Percentiles rank a stretch among this genome's conserved stretches.
Conservation (phyloP, 1,140 invertebrate species). For the Scylla paramamosain region DNA sequence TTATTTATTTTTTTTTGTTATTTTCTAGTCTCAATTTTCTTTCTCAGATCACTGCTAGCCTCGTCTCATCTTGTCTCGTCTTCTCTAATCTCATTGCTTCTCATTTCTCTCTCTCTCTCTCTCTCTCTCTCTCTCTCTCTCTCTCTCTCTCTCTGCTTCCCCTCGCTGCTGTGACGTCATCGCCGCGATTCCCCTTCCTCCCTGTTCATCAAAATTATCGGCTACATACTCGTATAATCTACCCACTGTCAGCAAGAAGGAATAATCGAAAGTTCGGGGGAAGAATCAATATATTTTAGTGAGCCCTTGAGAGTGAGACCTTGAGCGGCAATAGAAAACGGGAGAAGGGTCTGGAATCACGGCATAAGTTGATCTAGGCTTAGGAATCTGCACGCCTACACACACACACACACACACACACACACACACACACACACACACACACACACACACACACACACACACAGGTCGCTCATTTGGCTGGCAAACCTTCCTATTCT, state of each 20-base stretch:
- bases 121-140: constrained; percentile 58
- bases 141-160: constrained; percentile 23
- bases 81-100: not conserved
- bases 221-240: not conserved
- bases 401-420: constrained; percentile 30
- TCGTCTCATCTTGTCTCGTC: no score
- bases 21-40: no score
- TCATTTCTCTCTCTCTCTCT: constrained; percentile 40
- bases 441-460: constrained; percentile 20
- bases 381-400: not conserved
- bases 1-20: no score
- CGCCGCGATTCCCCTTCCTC: not conserved
- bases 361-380: not conserved
- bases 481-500: constrained; percentile 21
- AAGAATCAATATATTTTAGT: constrained; percentile 57
- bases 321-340: not conserved
- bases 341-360: not conserved
- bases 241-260: not conserved
- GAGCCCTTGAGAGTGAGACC: not conserved
- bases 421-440: not conserved
- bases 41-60: no score
- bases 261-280: not conserved
- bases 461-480: not conserved
- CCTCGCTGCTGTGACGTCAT: not conserved
- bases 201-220: not conserved